Evolutionary conservation across 1,140 invertebrate genomes (phyloP), one percentile per base, ranked within the genome.

Genomic region (Drosophila subobscura): DNA sequence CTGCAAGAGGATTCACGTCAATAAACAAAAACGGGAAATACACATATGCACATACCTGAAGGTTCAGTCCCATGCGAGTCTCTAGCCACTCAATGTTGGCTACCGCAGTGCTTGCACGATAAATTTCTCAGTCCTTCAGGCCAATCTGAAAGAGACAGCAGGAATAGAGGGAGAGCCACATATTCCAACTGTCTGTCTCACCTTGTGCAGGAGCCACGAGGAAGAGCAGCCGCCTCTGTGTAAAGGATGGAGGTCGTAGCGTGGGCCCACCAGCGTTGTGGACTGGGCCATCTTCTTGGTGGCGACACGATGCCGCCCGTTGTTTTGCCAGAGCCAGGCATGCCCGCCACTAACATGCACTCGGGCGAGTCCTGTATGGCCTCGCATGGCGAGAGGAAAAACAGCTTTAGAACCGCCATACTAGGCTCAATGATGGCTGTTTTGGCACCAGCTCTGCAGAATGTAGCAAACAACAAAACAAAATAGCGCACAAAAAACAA

Each of bases 151-250:
- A 5, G 1, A 29, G 16, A 37, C 25, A 23, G 3, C 0, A 10
- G 2, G 2, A 0, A 16, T 14, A 20, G 2, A 4, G 4, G 23
- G 1, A 5, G 25, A 27, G 1, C 29, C 29, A 8, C 3, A 33
- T 33, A 33, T 33, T 3, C 5, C 2, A 8, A 3, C 29, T 33
- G 7, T 33, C 29, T 33, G 8, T 33, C 74, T 88, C 92, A 97
- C 97, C 94, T 33, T 8, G 29, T 10, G 29, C 2, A 33, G 29
- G 29, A 33, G 29, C 3, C 10, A 37, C 1, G 33, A 2, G 33
- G 3, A 12, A 37, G 33, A 7, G 33, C 33, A 4, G 1, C 10
- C 4, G 3, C 1, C 10, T 37, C 10, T 12, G 33, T 4, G 3
- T 4, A 37, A 10, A 37, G 33, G 33, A 12, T 4, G 3, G 33